Evolutionary conservation across 2,113 vertebrate species (phyloP), one percentile per base, ranked within the genome.

Genomic region (Dicerorhinus sumatrensis): DNA sequence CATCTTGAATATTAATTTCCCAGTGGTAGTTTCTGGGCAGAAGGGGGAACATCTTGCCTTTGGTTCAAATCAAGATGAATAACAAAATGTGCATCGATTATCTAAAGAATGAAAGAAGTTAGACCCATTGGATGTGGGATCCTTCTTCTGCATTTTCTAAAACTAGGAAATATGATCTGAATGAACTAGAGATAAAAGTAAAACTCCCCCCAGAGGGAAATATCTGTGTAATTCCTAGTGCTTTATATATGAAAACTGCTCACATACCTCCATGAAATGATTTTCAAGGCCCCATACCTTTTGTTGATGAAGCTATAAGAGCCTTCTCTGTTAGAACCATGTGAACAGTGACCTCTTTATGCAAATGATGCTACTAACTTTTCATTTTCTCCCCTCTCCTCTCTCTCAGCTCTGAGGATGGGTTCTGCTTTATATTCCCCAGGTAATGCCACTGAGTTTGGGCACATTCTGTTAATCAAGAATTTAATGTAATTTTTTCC

Each of bases 1-100:
- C 97, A 97, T 98, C 94, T 8, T 62, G 98, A 98, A 98, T 98
- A 98, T 98, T 98, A 98, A 98, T 98, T 98, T 98, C 98, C 95
- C 97, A 82, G 16, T 84, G 93, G 96, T 91, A 85, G 75, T 95
- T 92, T 95, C 95, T 96, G 91, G 86, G 77, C 54, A 85, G 67
- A 79, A 92, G 75, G 73, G 89, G 82, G 84, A 76, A 67, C 94
- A 97, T 85, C 93, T 93, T 84, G 63, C 77, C 86, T 93, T 89
- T 81, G 95, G 89, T 92, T 85, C 95, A 82, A 96, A 97, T 97
- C 95, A 95, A 96, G 97, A 93, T 58, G 73, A 89, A 93, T 89
- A 48, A 69, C 56, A 88, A 51, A n/a, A 58, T 73, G 76, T 73
- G 42, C 21, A 20, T 70, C 73, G n/a, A 58, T 84, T 48, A 51